Percentiles rank a stretch among this genome's conserved stretches.
Evolutionary conservation across 1,140 invertebrate genomes (phyloP).

Genomic region (Dreissena polymorpha): DNA sequence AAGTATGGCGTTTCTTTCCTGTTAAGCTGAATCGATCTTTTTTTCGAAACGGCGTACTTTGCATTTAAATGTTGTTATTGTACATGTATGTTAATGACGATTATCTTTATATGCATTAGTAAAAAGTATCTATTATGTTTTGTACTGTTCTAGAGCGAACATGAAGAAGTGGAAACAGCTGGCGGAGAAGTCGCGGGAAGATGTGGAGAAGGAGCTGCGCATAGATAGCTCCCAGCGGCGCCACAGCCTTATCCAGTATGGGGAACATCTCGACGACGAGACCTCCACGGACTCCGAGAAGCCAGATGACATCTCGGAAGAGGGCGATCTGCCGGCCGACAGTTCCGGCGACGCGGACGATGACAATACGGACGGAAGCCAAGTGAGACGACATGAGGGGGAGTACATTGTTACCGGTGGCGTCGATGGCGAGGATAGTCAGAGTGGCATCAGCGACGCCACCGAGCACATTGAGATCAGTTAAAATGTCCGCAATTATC

Average conservation of each 20-base stretch:
- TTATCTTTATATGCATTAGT: no score
- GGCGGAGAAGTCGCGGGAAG: constrained; percentile 68
- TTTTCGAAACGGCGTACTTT: no score
- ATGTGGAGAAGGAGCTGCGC: constrained; percentile 56
- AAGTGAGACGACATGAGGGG: neutral
- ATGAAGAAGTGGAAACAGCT: constrained; percentile 75
- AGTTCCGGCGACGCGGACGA: neutral
- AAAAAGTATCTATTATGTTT: neutral
- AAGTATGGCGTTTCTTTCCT: no score
- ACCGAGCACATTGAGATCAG: no score
- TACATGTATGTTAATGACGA: no score
- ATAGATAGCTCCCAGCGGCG: constrained; percentile 25
- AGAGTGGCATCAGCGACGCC: no score
- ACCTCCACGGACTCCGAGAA: constrained; percentile 23
- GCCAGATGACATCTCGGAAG: constrained; percentile 17
- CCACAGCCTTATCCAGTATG: constrained; percentile 44
- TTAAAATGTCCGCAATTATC: no score
- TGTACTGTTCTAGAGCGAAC: constrained; percentile 67
- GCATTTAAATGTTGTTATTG: no score
- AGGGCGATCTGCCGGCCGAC: neutral
- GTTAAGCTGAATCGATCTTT: no score
- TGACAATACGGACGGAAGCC: no score
- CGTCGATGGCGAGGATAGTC: neutral
- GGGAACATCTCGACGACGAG: constrained; percentile 23
- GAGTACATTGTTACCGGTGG: neutral